These are phyloP conservation scores for Ctenomys sociabilis DNA, from an alignment of 2,113 vertebrate species.

Conservation along the genomic window DNA sequence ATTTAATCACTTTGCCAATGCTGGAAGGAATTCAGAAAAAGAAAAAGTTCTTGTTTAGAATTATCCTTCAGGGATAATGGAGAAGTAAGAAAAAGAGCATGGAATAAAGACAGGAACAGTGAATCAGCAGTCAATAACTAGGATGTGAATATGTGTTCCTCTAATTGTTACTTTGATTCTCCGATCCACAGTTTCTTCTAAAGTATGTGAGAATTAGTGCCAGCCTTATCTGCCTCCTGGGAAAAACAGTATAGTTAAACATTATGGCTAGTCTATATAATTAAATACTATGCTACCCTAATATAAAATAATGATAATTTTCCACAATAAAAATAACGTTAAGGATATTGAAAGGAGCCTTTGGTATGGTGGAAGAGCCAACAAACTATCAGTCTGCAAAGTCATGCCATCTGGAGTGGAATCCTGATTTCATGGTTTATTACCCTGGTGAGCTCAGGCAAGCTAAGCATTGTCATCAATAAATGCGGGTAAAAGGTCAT, in stretches of 20 bases:
- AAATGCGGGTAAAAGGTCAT: background rate
- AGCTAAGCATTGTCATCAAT: background rate
- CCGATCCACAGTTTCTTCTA: slow-evolving; percentile 4
- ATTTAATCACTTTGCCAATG: slow-evolving; percentile 39
- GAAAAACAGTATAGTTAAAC: background rate
- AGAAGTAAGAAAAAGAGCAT: slow-evolving; percentile 37
- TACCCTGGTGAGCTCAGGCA: background rate
- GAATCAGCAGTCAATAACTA: background rate
- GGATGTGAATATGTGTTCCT: background rate
- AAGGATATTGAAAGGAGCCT: background rate
- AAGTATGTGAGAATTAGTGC: background rate
- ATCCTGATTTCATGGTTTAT: slow-evolving; percentile 28
- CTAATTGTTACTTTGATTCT: background rate
- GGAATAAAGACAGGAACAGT: background rate
- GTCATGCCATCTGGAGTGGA: background rate
- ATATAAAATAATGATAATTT: background rate
- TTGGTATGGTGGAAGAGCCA: background rate
- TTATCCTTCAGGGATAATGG: slow-evolving; percentile 43
- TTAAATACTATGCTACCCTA: slow-evolving; percentile 1
- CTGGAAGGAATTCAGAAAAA: background rate
- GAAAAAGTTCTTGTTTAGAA: slow-evolving; percentile 51
- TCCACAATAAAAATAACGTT: slow-evolving; percentile 6
- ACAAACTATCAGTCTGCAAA: background rate
- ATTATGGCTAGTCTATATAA: background rate
- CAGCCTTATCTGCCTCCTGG: background rate